Evolutionary conservation across 2,888 invertebrate genomes (phyloP), one percentile per base, ranked within the genome.

Genomic region (Tenthredo amoena): DNA sequence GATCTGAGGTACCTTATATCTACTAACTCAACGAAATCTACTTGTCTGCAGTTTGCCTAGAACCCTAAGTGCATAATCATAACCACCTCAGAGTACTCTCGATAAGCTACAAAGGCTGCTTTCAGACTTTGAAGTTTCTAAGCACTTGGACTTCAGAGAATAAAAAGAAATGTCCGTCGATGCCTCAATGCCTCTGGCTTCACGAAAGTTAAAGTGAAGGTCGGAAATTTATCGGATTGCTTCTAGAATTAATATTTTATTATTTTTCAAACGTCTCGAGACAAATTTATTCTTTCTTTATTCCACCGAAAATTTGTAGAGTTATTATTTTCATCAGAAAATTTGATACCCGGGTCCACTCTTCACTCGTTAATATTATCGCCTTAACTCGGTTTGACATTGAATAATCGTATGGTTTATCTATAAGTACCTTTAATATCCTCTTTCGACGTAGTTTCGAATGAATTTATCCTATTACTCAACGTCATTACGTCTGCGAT

Each of bases 71-170:
- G 71, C 71, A 71, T 71, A 71, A 71, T 71, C 71, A 71, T 37
- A 71, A 71, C 71, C 26, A 71, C 34, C 34, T 71, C 2, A 12
- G 26, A 71, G 71, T 37, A 71, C 71, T 71, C 71, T 71, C 71
- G 71, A 71, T 71, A 71, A 71, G 34, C 18, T 71, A 71, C 71
- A 71, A 71, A 37, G 37, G n/a, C 34, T n/a, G 18, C 71, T 85
- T 84, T 55, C n/a, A 37, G 31, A 31, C 34, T 84, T 68, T 77
- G 21, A 58, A 84, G 76, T 31, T 10, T 12, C 26, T 26, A 50
- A 79, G 26, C 26, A 84, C 71, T 21, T 5, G 15, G 31, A 82
- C 40, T n/a, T n/a, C 7, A n/a, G 5, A 55, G 7, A 76, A 72
- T 31, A 37, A 84, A 47, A 65, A 71, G 10, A 81, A 71, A 72